phyloP scores from a whole-genome alignment of 2,888 invertebrate species.

The Agrochola circellaris region DNA sequence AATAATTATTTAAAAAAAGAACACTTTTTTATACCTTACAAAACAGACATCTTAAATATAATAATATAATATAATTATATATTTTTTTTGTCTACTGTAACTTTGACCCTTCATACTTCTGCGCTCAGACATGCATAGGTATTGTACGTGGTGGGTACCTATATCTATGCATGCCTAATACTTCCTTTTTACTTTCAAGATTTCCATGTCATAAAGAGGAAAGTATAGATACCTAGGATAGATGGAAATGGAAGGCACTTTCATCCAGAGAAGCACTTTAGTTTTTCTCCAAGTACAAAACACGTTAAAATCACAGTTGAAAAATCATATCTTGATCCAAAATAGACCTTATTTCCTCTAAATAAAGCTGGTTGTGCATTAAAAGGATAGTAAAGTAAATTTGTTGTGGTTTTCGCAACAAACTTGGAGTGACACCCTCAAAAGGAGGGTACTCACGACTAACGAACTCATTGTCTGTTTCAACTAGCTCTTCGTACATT shows the following conservation, averaged over 20 bases:
- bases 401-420: slow-evolving; percentile 62
- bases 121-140: background rate
- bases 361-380: slow-evolving; percentile 27
- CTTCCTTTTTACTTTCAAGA: slow-evolving; percentile 49
- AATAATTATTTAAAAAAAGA: too few species aligned
- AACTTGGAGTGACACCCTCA: slow-evolving; percentile 81
- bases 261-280: slow-evolving; percentile 63
- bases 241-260: slow-evolving; percentile 45
- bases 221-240: background rate
- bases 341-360: slow-evolving; percentile 13
- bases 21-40: too few species aligned
- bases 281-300: slow-evolving; percentile 48
- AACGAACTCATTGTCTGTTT: slow-evolving; percentile 87
- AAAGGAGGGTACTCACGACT: slow-evolving; percentile 81
- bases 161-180: background rate
- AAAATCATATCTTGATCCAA: slow-evolving; percentile 7
- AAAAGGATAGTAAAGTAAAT: background rate
- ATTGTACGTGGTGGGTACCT: background rate
- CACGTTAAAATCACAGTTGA: slow-evolving; percentile 9
- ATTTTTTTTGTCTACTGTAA: background rate
- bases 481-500: slow-evolving; percentile 60
- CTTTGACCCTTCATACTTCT: background rate
- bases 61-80: too few species aligned
- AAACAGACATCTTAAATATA: too few species aligned
- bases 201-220: slow-evolving; percentile 47